phyloP scores from a whole-genome alignment of 2,797 vertebrate genomes.

The Streptopelia turtur region DNA sequence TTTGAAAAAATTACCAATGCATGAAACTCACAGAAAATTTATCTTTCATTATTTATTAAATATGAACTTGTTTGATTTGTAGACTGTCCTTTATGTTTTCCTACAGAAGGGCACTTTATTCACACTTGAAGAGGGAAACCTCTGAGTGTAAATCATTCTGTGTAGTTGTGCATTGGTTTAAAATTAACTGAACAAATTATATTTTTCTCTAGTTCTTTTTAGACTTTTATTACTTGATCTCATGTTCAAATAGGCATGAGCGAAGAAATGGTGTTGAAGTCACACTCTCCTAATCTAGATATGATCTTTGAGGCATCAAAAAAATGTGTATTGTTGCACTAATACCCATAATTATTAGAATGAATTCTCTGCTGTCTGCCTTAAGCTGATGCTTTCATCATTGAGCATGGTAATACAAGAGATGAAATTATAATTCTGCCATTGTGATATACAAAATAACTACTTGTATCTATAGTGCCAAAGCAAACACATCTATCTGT shows the following conservation, averaged over 20 bases:
- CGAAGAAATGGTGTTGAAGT: neutral
- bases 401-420: neutral
- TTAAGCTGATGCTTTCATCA: neutral
- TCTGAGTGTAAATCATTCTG: neutral
- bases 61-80: neutral
- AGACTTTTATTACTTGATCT: neutral
- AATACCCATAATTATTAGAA: neutral
- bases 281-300: neutral
- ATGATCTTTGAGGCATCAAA: neutral
- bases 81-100: neutral
- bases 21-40: neutral
- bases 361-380: constrained; percentile 6
- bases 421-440: neutral
- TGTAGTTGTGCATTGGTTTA: neutral
- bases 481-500: neutral
- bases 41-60: neutral
- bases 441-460: neutral
- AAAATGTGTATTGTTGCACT: neutral
- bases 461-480: neutral
- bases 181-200: neutral
- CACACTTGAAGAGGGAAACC: neutral
- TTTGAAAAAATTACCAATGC: neutral
- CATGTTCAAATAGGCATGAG: neutral
- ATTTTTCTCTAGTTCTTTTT: neutral
- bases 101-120: neutral